Percentiles rank a stretch among this genome's conserved stretches.
Conservation (phyloP, 2,888 invertebrate species). For the Candidula unifasciata region DNA sequence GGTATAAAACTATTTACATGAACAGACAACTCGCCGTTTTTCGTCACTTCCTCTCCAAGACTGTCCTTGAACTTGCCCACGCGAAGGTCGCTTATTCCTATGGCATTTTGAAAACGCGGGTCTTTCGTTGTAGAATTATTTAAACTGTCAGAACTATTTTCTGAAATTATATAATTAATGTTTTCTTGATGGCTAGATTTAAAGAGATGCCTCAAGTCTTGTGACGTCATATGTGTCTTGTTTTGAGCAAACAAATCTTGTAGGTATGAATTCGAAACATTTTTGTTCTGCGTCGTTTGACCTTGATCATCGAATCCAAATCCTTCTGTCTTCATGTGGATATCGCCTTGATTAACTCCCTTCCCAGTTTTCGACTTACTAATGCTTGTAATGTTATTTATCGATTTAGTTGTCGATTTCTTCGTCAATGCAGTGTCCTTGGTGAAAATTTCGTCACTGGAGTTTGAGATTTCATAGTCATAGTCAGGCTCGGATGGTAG, state of each 20-base stretch:
- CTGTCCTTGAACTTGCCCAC: conserved; percentile 17
- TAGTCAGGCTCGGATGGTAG: not conserved
- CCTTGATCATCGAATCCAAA: not conserved
- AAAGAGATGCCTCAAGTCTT: not conserved
- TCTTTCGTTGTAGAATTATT: not conserved
- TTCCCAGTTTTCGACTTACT: too few relatives aligned
- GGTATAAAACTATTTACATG: not conserved
- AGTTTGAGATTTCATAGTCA: not conserved
- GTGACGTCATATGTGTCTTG: not conserved
- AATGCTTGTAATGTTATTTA: not conserved
- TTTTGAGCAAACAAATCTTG: not conserved
- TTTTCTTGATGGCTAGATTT: not conserved
- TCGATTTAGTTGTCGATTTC: not conserved
- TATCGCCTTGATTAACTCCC: not conserved
- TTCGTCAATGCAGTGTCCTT: not conserved
- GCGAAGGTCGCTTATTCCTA: conserved; percentile 1
- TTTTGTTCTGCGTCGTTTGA: not conserved
- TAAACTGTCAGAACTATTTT: not conserved
- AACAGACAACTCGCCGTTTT: not conserved
- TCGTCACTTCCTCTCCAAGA: not conserved
- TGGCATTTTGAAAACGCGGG: not conserved
- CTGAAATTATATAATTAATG: conserved; percentile 23
- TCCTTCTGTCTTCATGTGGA: not conserved
- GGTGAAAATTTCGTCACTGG: not conserved
- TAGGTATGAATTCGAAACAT: conserved; percentile 1